Conservation (phyloP, 2,888 invertebrate genomes). For the Apamea crenata region DNA sequence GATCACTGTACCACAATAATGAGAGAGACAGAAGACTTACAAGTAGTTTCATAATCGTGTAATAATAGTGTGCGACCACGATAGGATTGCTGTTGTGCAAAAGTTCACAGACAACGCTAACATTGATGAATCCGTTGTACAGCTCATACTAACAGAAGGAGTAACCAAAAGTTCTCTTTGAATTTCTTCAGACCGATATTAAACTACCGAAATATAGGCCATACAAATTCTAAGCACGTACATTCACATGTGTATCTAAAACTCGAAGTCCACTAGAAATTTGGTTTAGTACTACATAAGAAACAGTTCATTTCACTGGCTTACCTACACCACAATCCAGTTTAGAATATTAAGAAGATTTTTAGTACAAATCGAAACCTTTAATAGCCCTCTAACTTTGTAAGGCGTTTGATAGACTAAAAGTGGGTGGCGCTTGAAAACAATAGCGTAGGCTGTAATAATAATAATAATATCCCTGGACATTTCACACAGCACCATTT, state of each 20-base stretch:
- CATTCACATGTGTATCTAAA: slow-evolving; percentile 5
- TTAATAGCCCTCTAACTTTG: not conserved
- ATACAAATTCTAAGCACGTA: slow-evolving; percentile 39
- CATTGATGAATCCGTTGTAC: not conserved
- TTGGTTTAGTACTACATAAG: slow-evolving; percentile 18
- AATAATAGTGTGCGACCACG: not conserved
- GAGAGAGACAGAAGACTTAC: not conserved
- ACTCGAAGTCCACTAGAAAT: slow-evolving; percentile 13
- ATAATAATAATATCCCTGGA: no score
- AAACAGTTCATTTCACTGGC: slow-evolving; percentile 17
- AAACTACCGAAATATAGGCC: not conserved
- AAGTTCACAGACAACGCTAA: not conserved
- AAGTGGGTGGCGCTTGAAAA: not conserved
- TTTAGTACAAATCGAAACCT: slow-evolving; percentile 65
- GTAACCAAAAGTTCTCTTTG: not conserved
- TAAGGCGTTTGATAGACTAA: not conserved
- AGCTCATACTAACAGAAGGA: not conserved
- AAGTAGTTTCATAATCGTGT: not conserved
- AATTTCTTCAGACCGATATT: not conserved
- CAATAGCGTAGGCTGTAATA: not conserved
- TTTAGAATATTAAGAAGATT: slow-evolving; percentile 47
- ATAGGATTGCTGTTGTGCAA: not conserved
- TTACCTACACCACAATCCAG: not conserved
- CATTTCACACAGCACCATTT: no score
- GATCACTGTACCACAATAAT: not conserved